phyloP scores from a whole-genome alignment of 2,797 vertebrate genomes.

The Gallinago stenura region DNA sequence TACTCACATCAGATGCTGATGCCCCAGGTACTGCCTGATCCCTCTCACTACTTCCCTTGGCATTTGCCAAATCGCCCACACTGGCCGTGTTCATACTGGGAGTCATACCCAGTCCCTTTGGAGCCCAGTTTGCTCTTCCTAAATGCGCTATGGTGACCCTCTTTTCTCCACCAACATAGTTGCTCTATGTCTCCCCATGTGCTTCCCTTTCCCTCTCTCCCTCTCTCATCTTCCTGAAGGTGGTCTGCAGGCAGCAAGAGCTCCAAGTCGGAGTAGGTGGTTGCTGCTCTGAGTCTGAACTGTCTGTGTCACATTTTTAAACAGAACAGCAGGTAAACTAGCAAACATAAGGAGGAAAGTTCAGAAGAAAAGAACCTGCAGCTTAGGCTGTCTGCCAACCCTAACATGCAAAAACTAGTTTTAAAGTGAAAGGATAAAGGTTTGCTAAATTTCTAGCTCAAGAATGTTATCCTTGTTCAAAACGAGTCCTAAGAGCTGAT shows the following conservation, averaged over 20 bases:
- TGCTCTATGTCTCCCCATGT: neutral
- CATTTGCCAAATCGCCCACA: neutral
- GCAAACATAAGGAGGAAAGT: neutral
- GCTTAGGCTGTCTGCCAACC: neutral
- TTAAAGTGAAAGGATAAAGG: neutral
- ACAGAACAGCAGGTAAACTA: neutral
- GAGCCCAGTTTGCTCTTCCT: neutral
- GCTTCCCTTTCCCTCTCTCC: neutral
- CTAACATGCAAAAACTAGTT: neutral
- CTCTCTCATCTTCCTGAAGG: neutral
- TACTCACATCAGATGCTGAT: neutral
- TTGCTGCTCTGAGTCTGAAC: neutral
- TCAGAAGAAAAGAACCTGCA: neutral
- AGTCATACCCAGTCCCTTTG: neutral
- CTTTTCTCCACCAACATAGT: neutral
- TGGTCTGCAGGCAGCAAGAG: neutral
- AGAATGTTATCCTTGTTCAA: neutral
- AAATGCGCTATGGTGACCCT: neutral
- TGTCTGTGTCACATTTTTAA: neutral
- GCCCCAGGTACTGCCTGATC: neutral
- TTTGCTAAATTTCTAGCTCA: neutral
- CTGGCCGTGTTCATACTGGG: neutral
- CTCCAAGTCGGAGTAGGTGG: neutral
- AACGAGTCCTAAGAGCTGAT: neutral
- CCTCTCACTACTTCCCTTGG: neutral